Percentiles rank a stretch among this genome's conserved stretches.
Conservation (phyloP, 2,113 vertebrate species). For the Poicephalus meyeri region DNA sequence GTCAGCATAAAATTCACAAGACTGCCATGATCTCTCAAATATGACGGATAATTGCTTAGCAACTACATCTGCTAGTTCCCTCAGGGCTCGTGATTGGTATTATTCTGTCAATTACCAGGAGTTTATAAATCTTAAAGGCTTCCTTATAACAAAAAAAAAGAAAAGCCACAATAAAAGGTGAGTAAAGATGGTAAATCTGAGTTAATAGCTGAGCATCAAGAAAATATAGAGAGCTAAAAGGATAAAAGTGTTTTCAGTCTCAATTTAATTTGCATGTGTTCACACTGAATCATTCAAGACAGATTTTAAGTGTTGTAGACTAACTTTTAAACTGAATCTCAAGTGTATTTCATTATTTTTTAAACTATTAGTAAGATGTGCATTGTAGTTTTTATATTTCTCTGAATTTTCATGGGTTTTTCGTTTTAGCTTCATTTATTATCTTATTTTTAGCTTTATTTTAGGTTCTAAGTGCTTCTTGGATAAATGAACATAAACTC, state of each 20-base stretch:
- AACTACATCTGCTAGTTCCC: neutral
- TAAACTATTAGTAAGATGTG: neutral
- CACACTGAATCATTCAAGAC: neutral
- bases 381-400: neutral
- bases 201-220: neutral
- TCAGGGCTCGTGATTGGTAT: neutral
- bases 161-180: neutral
- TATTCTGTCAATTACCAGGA: neutral
- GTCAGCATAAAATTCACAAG: neutral
- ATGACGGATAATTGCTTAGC: neutral
- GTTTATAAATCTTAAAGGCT: neutral
- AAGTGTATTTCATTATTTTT: neutral
- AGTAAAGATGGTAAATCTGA: neutral
- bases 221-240: neutral
- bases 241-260: neutral
- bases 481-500: neutral
- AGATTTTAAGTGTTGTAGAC: neutral
- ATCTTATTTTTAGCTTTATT: neutral
- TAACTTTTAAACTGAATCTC: neutral
- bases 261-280: neutral
- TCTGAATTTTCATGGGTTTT: neutral
- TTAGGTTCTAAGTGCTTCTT: neutral
- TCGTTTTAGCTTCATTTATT: neutral
- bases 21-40: neutral
- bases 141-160: neutral